phyloP scores from a whole-genome alignment of 2,113 vertebrate species.

The Melanerpes formicivorus region DNA sequence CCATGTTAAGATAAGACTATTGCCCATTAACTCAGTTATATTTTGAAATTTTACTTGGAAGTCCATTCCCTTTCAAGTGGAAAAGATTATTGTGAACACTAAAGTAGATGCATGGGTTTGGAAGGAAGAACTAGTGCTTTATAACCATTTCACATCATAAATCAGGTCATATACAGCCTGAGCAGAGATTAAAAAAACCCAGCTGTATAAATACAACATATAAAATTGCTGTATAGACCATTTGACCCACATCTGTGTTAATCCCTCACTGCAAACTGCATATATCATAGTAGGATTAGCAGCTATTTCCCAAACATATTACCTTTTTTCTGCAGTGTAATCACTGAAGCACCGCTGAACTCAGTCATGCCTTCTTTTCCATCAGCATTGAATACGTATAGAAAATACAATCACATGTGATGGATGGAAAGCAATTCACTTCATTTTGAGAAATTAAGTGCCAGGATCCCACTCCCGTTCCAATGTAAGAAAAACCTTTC shows the following conservation, averaged over 20 bases:
- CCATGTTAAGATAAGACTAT: not conserved
- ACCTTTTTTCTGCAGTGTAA: not conserved
- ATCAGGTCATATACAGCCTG: not conserved
- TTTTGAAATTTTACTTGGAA: not conserved
- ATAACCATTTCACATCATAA: not conserved
- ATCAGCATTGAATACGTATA: not conserved
- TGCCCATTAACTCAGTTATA: not conserved
- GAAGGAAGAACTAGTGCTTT: not conserved
- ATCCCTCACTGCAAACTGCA: not conserved
- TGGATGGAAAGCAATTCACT: not conserved
- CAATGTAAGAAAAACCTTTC: not conserved
- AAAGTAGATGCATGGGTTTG: not conserved
- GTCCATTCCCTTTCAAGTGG: not conserved
- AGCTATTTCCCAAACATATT: not conserved
- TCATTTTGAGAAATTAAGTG: not conserved
- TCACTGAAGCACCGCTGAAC: not conserved
- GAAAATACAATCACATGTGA: not conserved
- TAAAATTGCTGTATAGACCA: not conserved
- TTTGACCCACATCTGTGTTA: not conserved
- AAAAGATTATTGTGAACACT: not conserved
- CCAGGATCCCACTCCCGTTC: not conserved
- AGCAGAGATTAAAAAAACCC: not conserved
- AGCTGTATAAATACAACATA: not conserved
- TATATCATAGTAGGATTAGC: not conserved
- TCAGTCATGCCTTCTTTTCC: not conserved